These are phyloP conservation scores for Melanotaenia trifasciata DNA, from an alignment of 2,797 vertebrate species.

Conservation along the genomic window DNA sequence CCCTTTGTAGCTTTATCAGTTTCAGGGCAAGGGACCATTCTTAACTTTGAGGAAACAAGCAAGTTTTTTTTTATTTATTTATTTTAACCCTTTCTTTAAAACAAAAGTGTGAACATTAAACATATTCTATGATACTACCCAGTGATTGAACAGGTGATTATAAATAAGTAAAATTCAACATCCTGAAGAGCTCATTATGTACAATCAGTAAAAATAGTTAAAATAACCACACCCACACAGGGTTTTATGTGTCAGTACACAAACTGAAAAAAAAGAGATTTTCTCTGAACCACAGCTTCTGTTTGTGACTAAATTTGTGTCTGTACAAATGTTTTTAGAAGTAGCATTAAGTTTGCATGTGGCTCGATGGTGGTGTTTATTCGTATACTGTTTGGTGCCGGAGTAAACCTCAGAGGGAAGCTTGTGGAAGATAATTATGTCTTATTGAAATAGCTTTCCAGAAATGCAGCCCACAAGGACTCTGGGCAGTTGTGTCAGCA, in stretches of 20 bases:
- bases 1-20: background rate
- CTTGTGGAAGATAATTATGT: constrained; percentile 58
- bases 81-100: no score
- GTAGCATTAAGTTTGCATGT: constrained; percentile 30
- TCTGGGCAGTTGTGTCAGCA: constrained; percentile 28
- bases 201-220: background rate
- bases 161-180: constrained; percentile 9
- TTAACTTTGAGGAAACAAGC: no score
- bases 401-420: constrained; percentile 52
- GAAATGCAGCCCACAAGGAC: constrained; percentile 30
- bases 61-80: no score
- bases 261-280: background rate
- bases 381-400: constrained; percentile 32
- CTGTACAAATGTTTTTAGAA: constrained; percentile 25
- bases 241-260: constrained; percentile 28
- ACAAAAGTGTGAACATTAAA: background rate
- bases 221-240: constrained; percentile 3
- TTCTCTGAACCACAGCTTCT: constrained; percentile 15
- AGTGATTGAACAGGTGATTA: background rate
- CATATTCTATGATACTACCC: background rate
- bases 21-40: no score
- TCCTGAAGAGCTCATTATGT: background rate
- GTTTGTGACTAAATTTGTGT: constrained; percentile 26
- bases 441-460: constrained; percentile 67
- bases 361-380: constrained; percentile 46